Base-by-base conservation (phyloP, 2,113 vertebrate species). In the Rhagologus leucostigma region DNA sequence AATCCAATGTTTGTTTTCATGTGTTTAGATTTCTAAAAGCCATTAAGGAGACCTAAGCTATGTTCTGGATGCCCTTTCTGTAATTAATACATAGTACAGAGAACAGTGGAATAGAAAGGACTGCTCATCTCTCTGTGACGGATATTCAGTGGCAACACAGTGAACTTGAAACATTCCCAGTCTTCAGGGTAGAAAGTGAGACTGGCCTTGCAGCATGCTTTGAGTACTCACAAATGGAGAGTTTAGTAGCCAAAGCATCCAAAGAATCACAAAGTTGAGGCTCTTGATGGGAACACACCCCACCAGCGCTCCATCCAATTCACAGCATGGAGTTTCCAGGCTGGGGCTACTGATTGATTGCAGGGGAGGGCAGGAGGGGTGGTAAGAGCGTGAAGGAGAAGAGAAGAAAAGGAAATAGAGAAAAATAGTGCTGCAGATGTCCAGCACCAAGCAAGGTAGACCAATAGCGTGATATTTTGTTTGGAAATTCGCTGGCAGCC, bases 21-120 rank as follows among this genome's bases (percentile, higher is more conserved):
- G 68, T 94, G 83, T 96, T 96, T 94, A 81, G 76, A 74, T 92
- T 84, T 93, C 76, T 92, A 77, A 86, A 92, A 93, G 64, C 83
- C 60, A 47, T 93, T 96, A 80, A 70, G 69, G 42, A 90, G 78
- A 84, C 59, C 30, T 80, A 81, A 84, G 64, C 47, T 92, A 19
- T 88, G 63, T 87, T 93, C 67, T 93, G 87, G 35, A 77, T 93
- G 59, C 80, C 68, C 67, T 88, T 93, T 64, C 71, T 88, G 73
- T 95, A 91, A 90, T 86, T 92, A 86, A 84, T 91, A 74, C 30
- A 23, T 65, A 50, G 59, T 77, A 37, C 29, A 60, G 52, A 70
- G 70, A 78, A 18, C n/a, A 76, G 21, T 39, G 55, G 56, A 37
- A 75, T 85, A 81, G 67, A 71, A 64, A 86, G 47, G 22, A 56